Percentiles rank a stretch among this genome's conserved stretches.
These are phyloP conservation scores for Drosophila imparisetae DNA, from an alignment of 2,888 invertebrate species.

Conservation along the genomic window DNA sequence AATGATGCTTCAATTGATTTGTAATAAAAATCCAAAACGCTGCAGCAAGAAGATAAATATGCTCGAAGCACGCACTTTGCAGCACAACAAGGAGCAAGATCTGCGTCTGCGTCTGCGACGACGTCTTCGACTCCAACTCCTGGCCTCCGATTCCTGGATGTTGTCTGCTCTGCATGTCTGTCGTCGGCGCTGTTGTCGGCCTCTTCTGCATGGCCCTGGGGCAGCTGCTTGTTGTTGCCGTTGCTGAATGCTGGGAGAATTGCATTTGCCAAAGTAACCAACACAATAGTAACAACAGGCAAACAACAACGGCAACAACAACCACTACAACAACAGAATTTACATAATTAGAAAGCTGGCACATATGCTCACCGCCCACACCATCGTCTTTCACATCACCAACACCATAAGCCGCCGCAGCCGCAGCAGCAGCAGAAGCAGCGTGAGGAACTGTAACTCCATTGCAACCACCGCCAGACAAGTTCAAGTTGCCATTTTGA, in stretches of 20 bases:
- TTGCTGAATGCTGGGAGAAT: slow-evolving; percentile 39
- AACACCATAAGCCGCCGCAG: not conserved
- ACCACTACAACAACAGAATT: slow-evolving; percentile 44
- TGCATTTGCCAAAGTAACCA: slow-evolving; percentile 27
- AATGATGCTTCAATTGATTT: slow-evolving; percentile 85
- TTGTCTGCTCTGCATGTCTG: slow-evolving; percentile 35
- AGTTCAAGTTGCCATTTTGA: slow-evolving; percentile 79
- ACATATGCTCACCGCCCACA: slow-evolving; percentile 73
- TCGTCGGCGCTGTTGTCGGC: slow-evolving; percentile 33
- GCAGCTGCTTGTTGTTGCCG: slow-evolving; percentile 41
- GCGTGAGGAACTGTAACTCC: slow-evolving; percentile 28
- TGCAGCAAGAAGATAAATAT: slow-evolving; percentile 84
- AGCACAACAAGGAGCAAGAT: slow-evolving; percentile 35
- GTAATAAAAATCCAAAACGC: slow-evolving; percentile 84
- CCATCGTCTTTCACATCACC: slow-evolving; percentile 16
- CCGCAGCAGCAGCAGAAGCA: slow-evolving; percentile 1
- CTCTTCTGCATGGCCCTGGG: slow-evolving; percentile 28
- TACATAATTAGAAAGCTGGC: slow-evolving; percentile 79
- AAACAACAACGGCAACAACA: slow-evolving; percentile 21
- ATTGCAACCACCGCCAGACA: slow-evolving; percentile 64
- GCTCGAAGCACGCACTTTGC: slow-evolving; percentile 83
- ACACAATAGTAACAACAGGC: slow-evolving; percentile 34
- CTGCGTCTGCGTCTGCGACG: slow-evolving; percentile 26
- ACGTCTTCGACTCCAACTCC: slow-evolving; percentile 19
- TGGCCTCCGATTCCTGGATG: slow-evolving; percentile 17